A percentile compares a stretch with the other conserved stretches of the same genome.
Conservation (phyloP, 2,888 invertebrate genomes). For the Drosophila greeni region DNA sequence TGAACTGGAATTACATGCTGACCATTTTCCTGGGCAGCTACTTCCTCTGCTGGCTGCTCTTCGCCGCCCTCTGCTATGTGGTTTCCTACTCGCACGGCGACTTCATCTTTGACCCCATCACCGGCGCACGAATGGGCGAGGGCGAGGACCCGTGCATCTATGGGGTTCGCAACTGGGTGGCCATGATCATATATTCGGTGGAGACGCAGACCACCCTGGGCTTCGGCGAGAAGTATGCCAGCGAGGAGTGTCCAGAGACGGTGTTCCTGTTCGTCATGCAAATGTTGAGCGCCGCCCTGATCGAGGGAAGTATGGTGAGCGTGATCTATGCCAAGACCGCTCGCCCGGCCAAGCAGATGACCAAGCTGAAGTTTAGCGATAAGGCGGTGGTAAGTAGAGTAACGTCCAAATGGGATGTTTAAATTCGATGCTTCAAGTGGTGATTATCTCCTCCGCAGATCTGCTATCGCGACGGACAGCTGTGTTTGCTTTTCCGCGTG, state of each 20-base stretch:
- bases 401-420: background rate
- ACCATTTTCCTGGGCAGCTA: slow-evolving; percentile 91
- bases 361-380: slow-evolving; percentile 90
- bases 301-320: slow-evolving; percentile 82
- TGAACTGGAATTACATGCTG: slow-evolving; percentile 94
- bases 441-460: slow-evolving; percentile 80
- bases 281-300: slow-evolving; percentile 83
- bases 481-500: slow-evolving; percentile 89
- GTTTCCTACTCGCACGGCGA: slow-evolving; percentile 88
- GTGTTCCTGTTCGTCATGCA: slow-evolving; percentile 86
- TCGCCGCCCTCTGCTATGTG: slow-evolving; percentile 88
- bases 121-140: slow-evolving; percentile 77
- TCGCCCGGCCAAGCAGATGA: slow-evolving; percentile 86
- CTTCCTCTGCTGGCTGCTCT: slow-evolving; percentile 88
- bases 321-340: slow-evolving; percentile 89
- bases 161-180: slow-evolving; percentile 83
- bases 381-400: slow-evolving; percentile 82
- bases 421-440: background rate
- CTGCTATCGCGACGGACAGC: slow-evolving; percentile 87
- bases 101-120: slow-evolving; percentile 82
- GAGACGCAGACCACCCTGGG: slow-evolving; percentile 93
- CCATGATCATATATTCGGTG: slow-evolving; percentile 88
- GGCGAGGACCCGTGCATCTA: slow-evolving; percentile 81
- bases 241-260: slow-evolving; percentile 91
- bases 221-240: slow-evolving; percentile 89